Evolutionary conservation across 2,113 vertebrate genomes (phyloP), one percentile per base, ranked within the genome.

Genomic region (Brachyhypopomus gauderio): DNA sequence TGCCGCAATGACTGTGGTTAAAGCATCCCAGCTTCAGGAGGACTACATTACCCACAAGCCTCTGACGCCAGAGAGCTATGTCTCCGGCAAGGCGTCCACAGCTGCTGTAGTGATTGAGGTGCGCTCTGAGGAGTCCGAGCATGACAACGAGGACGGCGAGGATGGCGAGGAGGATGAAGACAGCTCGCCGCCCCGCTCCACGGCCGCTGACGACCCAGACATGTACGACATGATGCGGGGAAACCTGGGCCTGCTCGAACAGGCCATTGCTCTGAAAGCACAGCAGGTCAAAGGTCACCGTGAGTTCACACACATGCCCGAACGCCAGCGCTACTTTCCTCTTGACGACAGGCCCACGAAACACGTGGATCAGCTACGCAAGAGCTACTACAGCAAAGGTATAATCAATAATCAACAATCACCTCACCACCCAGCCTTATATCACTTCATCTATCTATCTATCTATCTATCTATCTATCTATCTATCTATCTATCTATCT

Each of bases 151-250:
- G 83, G 95, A 93, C 0, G 77, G 94, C 0, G 94, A 94, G 0
- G 91, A 93, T 3, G 92, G 96, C 0, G 96, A 97, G 20, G 96
- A 94, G 6, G 96, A 98, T 0, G 95, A 96, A 0, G 96, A 98
- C 1, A 91, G 92, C 25, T 91, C 90, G 34, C 97, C 96, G 16
- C 97, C 96, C 85, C 95, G 95, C 45, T 97, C 96, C 0, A 85
- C 92, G 0, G 93, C 95, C 87, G 96, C 96, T 0, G 96, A 98
- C 0, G 97, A 96, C 93, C 97, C 96, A 0, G 98, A 99, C 90
- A 97, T 97, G 95, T 97, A 97, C 0, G 98, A 98, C 89, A 95
- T 99, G 94, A 98, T 95, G 0, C 91, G 96, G 22, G 97, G 98
- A 0, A 99, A 98, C 90, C 92, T 98, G 90, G 96, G 97, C 17